Percentiles rank a stretch among this genome's conserved stretches.
These are phyloP conservation scores for Meteorus sp. DNA, from an alignment of 1,140 invertebrate genomes.

Conservation along the genomic window DNA sequence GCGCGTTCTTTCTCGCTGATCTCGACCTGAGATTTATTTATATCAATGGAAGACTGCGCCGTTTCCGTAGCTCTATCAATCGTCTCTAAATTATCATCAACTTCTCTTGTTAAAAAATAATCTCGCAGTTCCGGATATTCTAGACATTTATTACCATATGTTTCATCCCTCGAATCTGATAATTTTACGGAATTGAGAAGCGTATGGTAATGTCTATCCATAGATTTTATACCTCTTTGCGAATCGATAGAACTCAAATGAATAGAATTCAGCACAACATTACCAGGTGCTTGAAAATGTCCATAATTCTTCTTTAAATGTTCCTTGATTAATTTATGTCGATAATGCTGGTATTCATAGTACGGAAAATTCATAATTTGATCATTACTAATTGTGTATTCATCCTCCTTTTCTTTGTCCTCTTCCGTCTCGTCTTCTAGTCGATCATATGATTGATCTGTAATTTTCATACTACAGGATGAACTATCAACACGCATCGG, in stretches of 20 bases:
- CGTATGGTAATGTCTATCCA: slow-evolving; percentile 32
- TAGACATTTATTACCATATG: slow-evolving; percentile 30
- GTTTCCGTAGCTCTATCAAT: slow-evolving; percentile 35
- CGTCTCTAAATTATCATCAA: slow-evolving; percentile 24
- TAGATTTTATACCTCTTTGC: slow-evolving; percentile 26
- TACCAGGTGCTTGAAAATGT: slow-evolving; percentile 40
- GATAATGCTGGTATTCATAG: slow-evolving; percentile 43
- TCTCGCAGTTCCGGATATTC: slow-evolving; percentile 40
- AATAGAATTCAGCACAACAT: slow-evolving; percentile 45
- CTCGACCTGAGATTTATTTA: not conserved
- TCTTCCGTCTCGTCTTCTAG: not conserved
- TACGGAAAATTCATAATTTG: slow-evolving; percentile 39
- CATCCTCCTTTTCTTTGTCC: not conserved
- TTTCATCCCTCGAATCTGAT: slow-evolving; percentile 8
- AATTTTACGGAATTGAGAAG: slow-evolving; percentile 40
- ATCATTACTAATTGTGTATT: slow-evolving; percentile 12
- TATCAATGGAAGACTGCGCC: slow-evolving; percentile 1
- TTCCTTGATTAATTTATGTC: slow-evolving; percentile 43
- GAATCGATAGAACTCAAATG: slow-evolving; percentile 42
- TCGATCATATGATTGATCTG: not conserved
- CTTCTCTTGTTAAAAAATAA: slow-evolving; percentile 39
- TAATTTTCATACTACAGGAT: not conserved
- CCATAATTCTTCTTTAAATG: slow-evolving; percentile 41
- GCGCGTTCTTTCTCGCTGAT: not conserved
- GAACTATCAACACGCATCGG: not conserved